Percentiles rank a stretch among this genome's conserved stretches.
phyloP scores from a whole-genome alignment of 2,797 vertebrate genomes.

The Peromyscus melanophrys region DNA sequence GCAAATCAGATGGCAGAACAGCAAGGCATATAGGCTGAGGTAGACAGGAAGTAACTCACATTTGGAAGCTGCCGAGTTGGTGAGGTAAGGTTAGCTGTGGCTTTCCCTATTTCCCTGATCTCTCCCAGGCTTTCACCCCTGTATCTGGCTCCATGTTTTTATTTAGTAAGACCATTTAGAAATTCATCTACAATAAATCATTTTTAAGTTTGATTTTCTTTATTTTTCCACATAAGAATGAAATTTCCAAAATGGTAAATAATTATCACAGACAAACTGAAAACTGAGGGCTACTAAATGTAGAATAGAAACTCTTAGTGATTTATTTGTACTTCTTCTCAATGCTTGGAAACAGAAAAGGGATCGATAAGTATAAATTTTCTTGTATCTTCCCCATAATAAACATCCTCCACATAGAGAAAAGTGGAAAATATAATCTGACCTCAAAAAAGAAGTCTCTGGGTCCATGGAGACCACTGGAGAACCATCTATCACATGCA shows the following conservation, averaged over 20 bases:
- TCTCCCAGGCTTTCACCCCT: no score
- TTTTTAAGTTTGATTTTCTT: neutral
- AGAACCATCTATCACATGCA: neutral
- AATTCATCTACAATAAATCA: neutral
- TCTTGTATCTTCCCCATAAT: neutral
- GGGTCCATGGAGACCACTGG: neutral
- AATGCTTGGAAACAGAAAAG: neutral
- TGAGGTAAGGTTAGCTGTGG: no score
- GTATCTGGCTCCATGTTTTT: no score
- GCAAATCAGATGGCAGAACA: no score
- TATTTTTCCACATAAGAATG: neutral
- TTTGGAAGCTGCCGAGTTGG: no score
- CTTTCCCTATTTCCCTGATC: no score
- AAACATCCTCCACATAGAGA: neutral
- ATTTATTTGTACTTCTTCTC: neutral
- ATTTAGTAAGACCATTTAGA: no score
- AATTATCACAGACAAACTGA: neutral
- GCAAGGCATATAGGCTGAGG: no score
- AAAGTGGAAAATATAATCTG: neutral
- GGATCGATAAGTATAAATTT: neutral
- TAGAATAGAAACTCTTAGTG: neutral
- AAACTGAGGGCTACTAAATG: neutral
- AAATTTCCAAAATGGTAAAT: slow-evolving; percentile 33
- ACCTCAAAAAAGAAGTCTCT: neutral
- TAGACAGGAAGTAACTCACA: no score